Percentiles rank a stretch among this genome's conserved stretches.
phyloP scores from a whole-genome alignment of 2,888 invertebrate genomes.

The Uropetala carovei region DNA sequence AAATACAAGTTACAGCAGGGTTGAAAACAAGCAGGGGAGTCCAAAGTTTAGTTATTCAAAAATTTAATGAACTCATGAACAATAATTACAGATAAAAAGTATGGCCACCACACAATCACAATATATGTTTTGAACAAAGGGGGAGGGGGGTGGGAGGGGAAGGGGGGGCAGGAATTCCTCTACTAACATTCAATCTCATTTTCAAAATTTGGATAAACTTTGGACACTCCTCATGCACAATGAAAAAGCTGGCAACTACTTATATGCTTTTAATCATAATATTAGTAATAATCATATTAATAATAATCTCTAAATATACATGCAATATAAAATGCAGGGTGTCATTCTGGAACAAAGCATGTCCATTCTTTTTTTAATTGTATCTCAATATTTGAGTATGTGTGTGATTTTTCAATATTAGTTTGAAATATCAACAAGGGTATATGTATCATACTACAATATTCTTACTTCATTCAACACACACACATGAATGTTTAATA shows the following conservation, averaged over 20 bases:
- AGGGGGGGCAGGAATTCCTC: too few relatives aligned
- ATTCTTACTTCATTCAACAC: constrained; percentile 61
- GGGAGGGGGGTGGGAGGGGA: not conserved
- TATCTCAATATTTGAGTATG: constrained; percentile 59
- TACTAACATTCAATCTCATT: constrained; percentile 67
- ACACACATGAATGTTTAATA: constrained; percentile 65
- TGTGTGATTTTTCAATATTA: constrained; percentile 57
- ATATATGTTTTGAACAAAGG: constrained; percentile 65
- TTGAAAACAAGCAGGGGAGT: constrained; percentile 61
- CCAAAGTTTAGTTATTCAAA: constrained; percentile 60
- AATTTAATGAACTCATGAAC: constrained; percentile 47
- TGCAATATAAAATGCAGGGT: constrained; percentile 69
- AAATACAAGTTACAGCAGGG: constrained; percentile 62
- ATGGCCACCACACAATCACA: constrained; percentile 26
- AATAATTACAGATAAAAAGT: constrained; percentile 21
- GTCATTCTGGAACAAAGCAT: constrained; percentile 69
- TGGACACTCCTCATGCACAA: constrained; percentile 65
- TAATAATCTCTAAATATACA: constrained; percentile 69
- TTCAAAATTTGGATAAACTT: constrained; percentile 66
- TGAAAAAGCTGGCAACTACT: constrained; percentile 65
- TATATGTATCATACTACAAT: constrained; percentile 57
- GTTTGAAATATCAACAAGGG: constrained; percentile 63
- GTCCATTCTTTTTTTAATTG: constrained; percentile 68
- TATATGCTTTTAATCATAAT: constrained; percentile 68
- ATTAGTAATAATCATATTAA: constrained; percentile 68